phyloP scores from a whole-genome alignment of 2,113 vertebrate species.

The Hoplias malabaricus region DNA sequence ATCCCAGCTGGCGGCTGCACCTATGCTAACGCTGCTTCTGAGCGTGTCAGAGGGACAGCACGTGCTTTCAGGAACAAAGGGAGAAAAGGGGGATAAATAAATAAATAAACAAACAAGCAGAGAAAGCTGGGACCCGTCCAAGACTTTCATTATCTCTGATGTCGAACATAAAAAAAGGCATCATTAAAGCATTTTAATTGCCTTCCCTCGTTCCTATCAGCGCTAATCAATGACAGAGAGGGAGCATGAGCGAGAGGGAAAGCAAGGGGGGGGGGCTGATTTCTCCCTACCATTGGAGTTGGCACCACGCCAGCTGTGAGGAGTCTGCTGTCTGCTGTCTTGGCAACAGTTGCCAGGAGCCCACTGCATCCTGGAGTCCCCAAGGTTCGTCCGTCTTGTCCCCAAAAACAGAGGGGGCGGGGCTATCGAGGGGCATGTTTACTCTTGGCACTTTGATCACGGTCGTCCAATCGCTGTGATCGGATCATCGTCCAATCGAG shows the following conservation, averaged over 20 bases:
- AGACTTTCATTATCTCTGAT: slow-evolving; percentile 45
- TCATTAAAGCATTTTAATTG: slow-evolving; percentile 45
- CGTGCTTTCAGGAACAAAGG: not conserved
- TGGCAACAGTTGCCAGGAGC: slow-evolving; percentile 45
- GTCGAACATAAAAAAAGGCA: slow-evolving; percentile 27
- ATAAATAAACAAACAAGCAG: not conserved
- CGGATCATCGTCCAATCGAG: too few species aligned
- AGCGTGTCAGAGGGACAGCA: not conserved
- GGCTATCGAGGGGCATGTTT: not conserved
- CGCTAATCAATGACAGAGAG: slow-evolving; percentile 37
- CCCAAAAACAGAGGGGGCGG: slow-evolving; percentile 17
- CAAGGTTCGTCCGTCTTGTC: not conserved
- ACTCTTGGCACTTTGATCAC: too few species aligned
- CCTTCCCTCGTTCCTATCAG: slow-evolving; percentile 16
- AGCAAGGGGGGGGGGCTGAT: not conserved
- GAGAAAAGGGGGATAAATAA: not conserved
- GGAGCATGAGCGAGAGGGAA: not conserved
- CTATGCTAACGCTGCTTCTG: not conserved
- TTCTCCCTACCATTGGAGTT: slow-evolving; percentile 10
- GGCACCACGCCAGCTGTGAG: slow-evolving; percentile 30
- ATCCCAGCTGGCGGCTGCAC: not conserved
- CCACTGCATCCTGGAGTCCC: not conserved
- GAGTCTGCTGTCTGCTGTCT: slow-evolving; percentile 41
- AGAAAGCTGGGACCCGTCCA: slow-evolving; percentile 19
- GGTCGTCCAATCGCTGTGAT: too few species aligned